Conservation (phyloP, 1,140 invertebrate genomes). For the Pollicipes pollicipes region DNA sequence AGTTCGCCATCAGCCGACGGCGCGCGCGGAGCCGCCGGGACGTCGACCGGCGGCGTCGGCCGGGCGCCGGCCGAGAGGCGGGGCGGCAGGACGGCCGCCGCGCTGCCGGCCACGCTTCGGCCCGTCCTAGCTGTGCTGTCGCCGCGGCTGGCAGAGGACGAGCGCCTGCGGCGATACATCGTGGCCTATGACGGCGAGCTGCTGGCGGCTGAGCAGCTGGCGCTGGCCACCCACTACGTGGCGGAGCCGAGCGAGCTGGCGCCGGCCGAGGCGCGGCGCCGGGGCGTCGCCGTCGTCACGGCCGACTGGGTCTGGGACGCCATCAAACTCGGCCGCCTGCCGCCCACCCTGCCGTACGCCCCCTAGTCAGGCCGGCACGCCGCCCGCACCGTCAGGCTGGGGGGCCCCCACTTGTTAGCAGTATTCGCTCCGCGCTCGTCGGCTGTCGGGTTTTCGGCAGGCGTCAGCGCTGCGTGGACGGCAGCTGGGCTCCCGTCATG, state of each 20-base stretch:
- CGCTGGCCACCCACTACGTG: conserved; percentile 9
- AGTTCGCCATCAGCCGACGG: neutral
- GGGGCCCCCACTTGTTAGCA: too few species aligned
- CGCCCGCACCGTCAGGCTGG: too few species aligned
- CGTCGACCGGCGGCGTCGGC: too few species aligned
- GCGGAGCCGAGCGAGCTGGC: neutral
- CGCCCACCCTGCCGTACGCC: too few species aligned
- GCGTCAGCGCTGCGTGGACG: too few species aligned
- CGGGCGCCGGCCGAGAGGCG: neutral
- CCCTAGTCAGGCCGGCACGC: too few species aligned
- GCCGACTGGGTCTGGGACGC: neutral
- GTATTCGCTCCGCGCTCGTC: too few species aligned
- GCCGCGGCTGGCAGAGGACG: neutral
- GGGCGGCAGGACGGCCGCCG: neutral
- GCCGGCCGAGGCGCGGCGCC: neutral
- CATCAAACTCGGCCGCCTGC: neutral
- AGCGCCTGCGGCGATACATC: conserved; percentile 10
- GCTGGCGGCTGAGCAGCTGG: conserved; percentile 5
- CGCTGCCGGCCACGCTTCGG: neutral
- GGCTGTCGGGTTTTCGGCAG: too few species aligned
- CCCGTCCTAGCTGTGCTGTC: neutral
- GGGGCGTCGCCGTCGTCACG: neutral
- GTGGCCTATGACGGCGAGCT: conserved; percentile 10
- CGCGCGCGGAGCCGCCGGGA: neutral
- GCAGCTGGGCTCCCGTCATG: too few species aligned